Base-by-base conservation (phyloP, 2,888 invertebrate genomes). In the Andrena chrysosceles region DNA sequence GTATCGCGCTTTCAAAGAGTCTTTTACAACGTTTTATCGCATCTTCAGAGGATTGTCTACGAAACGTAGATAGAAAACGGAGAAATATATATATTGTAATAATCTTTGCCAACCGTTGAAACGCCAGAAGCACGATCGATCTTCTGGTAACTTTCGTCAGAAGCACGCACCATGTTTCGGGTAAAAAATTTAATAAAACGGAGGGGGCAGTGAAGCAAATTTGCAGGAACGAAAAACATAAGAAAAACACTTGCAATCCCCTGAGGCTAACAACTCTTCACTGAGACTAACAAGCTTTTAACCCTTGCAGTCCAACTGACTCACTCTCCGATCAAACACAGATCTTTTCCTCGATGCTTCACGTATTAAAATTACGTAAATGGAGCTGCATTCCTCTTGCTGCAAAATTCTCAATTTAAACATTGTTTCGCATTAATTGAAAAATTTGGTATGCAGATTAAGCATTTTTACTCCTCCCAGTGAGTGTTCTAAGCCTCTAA, bases 11-110 rank as follows among this genome's bases (percentile, higher is more conserved):
- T 78, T 54, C 56, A 72, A 66, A 77, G 23, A 71, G 35, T 83
- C 56, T 68, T 81, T 81, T 68, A 81, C 67, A 49, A 35, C 73
- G 67, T 81, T 67, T 66, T 81, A 81, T 72, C 81, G 80, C 81
- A 42, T 81, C 64, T 52, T 42, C 59, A 3, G 49, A 42, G 81
- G 71, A 80, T 71, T 66, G 59, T 64, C 42, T 29, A 33, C 42
- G 31, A 16, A 56, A 13, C 52, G 31, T 5, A 35, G 29, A 80
- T 64, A 64, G 71, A 81, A 26, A 81, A 42, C 48, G n/a, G 20
- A 31, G 64, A 31, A 66, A 71, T 80, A 80, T 81, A 80, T 81
- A 56, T 56, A 23, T 20, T 69, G 48, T 64, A 70, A 70, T 81
- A 59, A 63, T 71, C 59, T 60, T 26, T 26, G 42, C 54, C 35